Evolutionary conservation across 2,797 vertebrate species (phyloP).

Genomic region (Takifugu ocellatus): DNA sequence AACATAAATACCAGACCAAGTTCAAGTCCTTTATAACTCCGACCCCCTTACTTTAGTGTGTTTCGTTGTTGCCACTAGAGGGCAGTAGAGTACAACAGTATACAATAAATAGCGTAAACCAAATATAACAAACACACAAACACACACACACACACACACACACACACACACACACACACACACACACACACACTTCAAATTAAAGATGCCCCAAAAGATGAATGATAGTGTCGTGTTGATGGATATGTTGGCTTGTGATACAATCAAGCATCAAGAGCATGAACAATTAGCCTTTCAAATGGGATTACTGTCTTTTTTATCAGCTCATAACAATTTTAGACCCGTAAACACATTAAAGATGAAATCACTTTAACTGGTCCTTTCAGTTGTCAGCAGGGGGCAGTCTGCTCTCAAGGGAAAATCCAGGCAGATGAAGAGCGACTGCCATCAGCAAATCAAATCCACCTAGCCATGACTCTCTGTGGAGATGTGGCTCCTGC

Average conservation of each 20-base stretch:
- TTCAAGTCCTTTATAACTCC: too few species aligned
- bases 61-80: conserved; percentile 17
- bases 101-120: background rate
- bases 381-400: conserved; percentile 43
- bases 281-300: conserved; percentile 6
- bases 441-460: conserved; percentile 16
- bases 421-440: conserved; percentile 12
- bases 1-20: too few species aligned
- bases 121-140: too few species aligned
- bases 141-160: too few species aligned
- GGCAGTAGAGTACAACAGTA: conserved; percentile 24
- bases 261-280: background rate
- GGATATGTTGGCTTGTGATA: background rate
- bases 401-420: conserved; percentile 22
- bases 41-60: background rate
- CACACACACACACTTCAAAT: too few species aligned
- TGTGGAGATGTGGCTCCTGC: conserved; percentile 41
- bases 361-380: background rate
- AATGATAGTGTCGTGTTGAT: too few species aligned
- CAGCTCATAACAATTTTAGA: background rate
- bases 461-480: conserved; percentile 38
- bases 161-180: too few species aligned
- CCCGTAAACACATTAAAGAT: conserved; percentile 1
- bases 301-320: conserved; percentile 4
- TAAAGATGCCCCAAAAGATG: too few species aligned